These are phyloP conservation scores for Paralichthys olivaceus DNA, from an alignment of 2,113 vertebrate genomes.

Conservation along the genomic window DNA sequence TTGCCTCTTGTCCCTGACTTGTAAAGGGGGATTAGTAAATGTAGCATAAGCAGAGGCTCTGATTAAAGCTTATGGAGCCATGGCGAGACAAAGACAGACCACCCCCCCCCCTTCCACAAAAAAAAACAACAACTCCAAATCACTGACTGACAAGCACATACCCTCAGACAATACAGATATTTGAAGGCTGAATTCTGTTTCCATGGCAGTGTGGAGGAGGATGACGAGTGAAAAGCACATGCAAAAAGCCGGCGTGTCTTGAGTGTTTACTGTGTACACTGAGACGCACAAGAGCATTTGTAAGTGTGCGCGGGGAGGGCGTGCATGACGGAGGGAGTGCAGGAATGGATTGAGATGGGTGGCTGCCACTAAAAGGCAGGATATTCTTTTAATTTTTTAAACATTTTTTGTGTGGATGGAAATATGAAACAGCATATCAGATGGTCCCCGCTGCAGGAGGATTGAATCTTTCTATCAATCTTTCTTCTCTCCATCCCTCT, in stretches of 20 bases:
- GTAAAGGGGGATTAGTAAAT: conserved; percentile 57
- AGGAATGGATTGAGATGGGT: conserved; percentile 46
- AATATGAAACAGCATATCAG: conserved; percentile 44
- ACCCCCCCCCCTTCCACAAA: not conserved
- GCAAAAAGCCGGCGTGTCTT: conserved; percentile 53
- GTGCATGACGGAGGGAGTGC: conserved; percentile 12
- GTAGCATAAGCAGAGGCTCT: conserved; percentile 46
- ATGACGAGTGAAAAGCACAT: conserved; percentile 73
- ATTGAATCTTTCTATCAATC: conserved; percentile 35
- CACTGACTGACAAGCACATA: conserved; percentile 60
- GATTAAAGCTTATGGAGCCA: conserved; percentile 60
- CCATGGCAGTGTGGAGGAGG: conserved; percentile 78
- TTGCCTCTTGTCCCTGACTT: conserved; percentile 49
- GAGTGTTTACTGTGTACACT: conserved; percentile 59
- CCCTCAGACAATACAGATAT: conserved; percentile 64
- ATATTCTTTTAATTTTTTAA: conserved; percentile 35
- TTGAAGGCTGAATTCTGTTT: conserved; percentile 74
- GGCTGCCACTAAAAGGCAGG: conserved; percentile 55
- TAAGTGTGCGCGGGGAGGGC: conserved; percentile 30
- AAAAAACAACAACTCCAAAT: conserved; percentile 37
- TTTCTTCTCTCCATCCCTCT: conserved; percentile 26
- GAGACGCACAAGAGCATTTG: conserved; percentile 31
- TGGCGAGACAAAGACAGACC: conserved; percentile 30
- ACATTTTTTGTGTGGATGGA: conserved; percentile 42
- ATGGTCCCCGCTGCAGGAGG: conserved; percentile 43